Evolutionary conservation across 2,888 invertebrate species (phyloP), one percentile per base, ranked within the genome.

Genomic region (Orthosia cruda): DNA sequence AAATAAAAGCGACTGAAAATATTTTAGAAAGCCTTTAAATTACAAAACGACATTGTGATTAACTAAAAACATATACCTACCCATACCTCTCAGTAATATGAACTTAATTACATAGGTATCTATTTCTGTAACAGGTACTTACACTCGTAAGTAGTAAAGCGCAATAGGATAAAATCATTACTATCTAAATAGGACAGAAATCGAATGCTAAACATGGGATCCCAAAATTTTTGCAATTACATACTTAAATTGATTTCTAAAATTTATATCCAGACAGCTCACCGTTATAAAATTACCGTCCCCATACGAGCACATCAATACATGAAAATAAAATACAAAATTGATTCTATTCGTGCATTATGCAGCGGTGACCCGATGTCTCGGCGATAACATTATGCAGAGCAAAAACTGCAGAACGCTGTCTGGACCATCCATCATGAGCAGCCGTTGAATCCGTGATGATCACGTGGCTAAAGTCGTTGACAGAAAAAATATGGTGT

Each of bases 291-390:
- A 57, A 52, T 40, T 55, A 40, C 20, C 15, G 16, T 26, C 32
- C 13, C 12, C 32, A 16, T 5, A 58, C 18, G 18, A 9, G 11
- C 47, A 47, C 5, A 40, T 72, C 11, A 32, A 23, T n/a, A 77
- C 64, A 54, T 78, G 55, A 82, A 79, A 83, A 79, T 82, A 23
- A 75, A 84, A 80, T 67, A 74, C 63, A 47, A 54, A 74, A 73
- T 75, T 64, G 18, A 80, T 74, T 80, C 62, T 77, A 54, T 81
- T 86, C 73, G 55, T 92, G 91, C 90, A 94, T 93, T 92, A 94
- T 94, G 92, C 93, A 92, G 91, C 89, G 81, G 82, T 92, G 93
- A 93, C 92, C 91, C 89, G 90, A 87, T 89, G 85, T 88, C 86
- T 86, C 87, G 83, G 84, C 83, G 83, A 80, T 86, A 80, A 80